Evolutionary conservation across 2,888 invertebrate genomes (phyloP), one percentile per base, ranked within the genome.

Genomic region (Epinotia ramella): DNA sequence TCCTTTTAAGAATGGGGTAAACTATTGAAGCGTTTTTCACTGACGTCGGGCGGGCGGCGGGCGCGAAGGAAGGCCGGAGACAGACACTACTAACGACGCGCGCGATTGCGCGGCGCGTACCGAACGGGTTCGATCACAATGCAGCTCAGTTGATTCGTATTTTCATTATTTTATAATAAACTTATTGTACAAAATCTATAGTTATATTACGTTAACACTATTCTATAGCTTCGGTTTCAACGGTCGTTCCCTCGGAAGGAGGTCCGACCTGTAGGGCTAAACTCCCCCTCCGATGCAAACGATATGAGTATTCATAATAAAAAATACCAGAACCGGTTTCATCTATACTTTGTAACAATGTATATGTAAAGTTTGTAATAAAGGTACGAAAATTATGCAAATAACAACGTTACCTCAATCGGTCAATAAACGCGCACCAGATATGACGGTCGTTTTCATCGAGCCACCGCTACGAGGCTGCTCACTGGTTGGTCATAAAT

Each of bases 111-210:
- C 63, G 71, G 64, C 78, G 80, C 80, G 81, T 83, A 82, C 83
- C 86, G 83, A 87, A 89, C 86, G 86, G 88, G 84, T 87, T 92
- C 88, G 84, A 94, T 94, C 94, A 93, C 94, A 94, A 93, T 94
- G 90, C 88, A 94, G 94, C 94, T 94, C 91, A 92, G 92, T 91
- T 94, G 93, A 94, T 92, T 91, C 88, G 84, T 90, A 85, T 81
- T 82, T 80, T 81, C 84, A 83, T 84, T 88, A 87, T 87, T 78
- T 89, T 89, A 90, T 88, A 87, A 86, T 88, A 89, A 90, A 93
- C 91, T 91, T 91, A 93, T 88, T 91, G 88, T 93, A 93, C 90
- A 90, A 88, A 92, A 89, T 89, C 90, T 91, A 89, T 87, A 83
- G 82, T 89, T 87, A 88, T 83, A 82, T 84, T 86, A 91, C 85